phyloP scores from a whole-genome alignment of 2,888 invertebrate species.

The Tridacna crocea region DNA sequence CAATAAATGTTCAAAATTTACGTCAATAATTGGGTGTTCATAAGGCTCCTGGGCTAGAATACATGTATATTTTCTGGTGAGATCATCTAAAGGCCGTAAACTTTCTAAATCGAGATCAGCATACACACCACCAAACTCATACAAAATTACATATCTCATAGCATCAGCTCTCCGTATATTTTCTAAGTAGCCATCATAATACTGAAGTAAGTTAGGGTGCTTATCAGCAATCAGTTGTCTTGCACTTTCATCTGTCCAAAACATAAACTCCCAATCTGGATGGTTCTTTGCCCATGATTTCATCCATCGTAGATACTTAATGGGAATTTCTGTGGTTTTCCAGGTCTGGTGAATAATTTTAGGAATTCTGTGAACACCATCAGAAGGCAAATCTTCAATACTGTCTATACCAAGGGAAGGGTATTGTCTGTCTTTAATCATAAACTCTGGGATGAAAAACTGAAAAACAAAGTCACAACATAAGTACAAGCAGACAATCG shows the following conservation, averaged over 20 bases:
- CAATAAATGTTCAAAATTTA: constrained; percentile 74
- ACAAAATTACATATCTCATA: constrained; percentile 79
- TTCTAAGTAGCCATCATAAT: constrained; percentile 76
- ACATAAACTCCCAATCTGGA: constrained; percentile 82
- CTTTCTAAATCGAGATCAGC: constrained; percentile 82
- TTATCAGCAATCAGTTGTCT: constrained; percentile 73
- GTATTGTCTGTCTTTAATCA: constrained; percentile 27
- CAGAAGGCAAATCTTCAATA: constrained; percentile 49
- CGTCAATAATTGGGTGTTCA: constrained; percentile 76
- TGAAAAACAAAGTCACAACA: background rate
- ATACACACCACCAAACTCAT: constrained; percentile 82
- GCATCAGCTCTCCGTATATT: constrained; percentile 80
- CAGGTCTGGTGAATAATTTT: constrained; percentile 79
- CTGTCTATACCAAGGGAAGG: constrained; percentile 42
- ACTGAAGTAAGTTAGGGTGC: constrained; percentile 72
- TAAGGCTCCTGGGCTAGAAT: constrained; percentile 78
- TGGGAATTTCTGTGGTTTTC: constrained; percentile 71
- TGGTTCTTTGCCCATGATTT: constrained; percentile 76
- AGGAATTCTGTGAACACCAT: constrained; percentile 39
- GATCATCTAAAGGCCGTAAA: constrained; percentile 71
- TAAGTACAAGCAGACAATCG: too few species aligned
- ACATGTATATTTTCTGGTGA: constrained; percentile 63
- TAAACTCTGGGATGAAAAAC: constrained; percentile 9
- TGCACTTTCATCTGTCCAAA: constrained; percentile 82
- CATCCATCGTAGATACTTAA: constrained; percentile 74